Conservation (phyloP, 1,140 invertebrate species). For the Drosophila yakuba region DNA sequence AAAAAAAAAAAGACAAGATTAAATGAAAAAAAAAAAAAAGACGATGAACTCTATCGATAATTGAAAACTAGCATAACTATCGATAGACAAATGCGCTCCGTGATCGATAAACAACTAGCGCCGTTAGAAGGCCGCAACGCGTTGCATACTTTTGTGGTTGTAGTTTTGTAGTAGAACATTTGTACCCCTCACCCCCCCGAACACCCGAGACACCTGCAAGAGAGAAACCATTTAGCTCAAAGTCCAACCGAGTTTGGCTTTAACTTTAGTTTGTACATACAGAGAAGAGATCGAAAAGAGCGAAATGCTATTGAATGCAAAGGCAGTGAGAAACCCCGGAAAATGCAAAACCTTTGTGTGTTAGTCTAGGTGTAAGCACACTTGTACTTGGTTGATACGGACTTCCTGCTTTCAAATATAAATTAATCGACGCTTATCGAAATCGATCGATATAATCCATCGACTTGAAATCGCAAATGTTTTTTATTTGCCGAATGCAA, state of each 20-base stretch:
- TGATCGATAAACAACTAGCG: constrained; percentile 23
- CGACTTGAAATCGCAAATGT: neutral
- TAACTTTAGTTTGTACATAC: constrained; percentile 65
- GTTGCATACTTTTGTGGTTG: constrained; percentile 58
- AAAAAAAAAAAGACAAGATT: neutral
- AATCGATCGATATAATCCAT: neutral
- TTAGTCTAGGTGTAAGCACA: constrained; percentile 53
- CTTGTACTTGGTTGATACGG: neutral
- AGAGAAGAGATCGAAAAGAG: constrained; percentile 33
- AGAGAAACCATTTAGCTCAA: constrained; percentile 51
- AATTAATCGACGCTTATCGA: neutral
- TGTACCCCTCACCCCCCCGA: constrained; percentile 10
- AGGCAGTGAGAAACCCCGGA: constrained; percentile 24
- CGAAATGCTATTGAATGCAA: constrained; percentile 11
- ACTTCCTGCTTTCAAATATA: neutral
- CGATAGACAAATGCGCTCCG: constrained; percentile 2
- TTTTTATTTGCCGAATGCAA: neutral
- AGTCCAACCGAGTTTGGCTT: constrained; percentile 40
- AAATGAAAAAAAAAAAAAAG: neutral
- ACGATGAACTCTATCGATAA: neutral
- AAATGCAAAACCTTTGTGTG: constrained; percentile 43
- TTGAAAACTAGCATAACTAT: neutral
- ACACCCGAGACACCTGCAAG: neutral
- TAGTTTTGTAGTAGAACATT: constrained; percentile 45
- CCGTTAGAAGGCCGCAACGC: neutral